These are phyloP conservation scores for Aplocera efformata DNA, from an alignment of 2,888 invertebrate species.

Conservation along the genomic window DNA sequence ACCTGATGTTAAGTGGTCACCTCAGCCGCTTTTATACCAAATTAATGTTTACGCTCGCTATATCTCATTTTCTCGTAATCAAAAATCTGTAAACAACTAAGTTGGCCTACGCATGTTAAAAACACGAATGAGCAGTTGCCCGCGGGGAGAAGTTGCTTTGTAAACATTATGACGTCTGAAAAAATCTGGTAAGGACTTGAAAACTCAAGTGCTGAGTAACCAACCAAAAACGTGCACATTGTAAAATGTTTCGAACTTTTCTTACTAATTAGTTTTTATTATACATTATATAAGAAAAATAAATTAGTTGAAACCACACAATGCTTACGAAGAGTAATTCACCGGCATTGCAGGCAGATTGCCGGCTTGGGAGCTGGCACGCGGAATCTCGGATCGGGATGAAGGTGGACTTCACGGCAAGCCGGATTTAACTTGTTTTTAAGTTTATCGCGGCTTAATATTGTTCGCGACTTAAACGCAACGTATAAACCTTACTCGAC, in stretches of 20 bases:
- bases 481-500: slow-evolving; percentile 57
- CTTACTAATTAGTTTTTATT: slow-evolving; percentile 6
- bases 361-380: slow-evolving; percentile 26
- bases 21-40: too few species aligned
- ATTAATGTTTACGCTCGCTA: too few species aligned
- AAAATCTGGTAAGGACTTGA: too few species aligned
- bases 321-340: slow-evolving; percentile 55
- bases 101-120: too few species aligned
- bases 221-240: background rate
- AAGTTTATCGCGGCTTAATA: slow-evolving; percentile 76
- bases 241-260: slow-evolving; percentile 4
- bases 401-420: slow-evolving; percentile 57
- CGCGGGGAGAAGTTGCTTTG: too few species aligned
- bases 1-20: too few species aligned
- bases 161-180: too few species aligned
- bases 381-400: slow-evolving; percentile 34
- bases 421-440: slow-evolving; percentile 76
- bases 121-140: too few species aligned
- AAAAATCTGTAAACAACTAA: too few species aligned
- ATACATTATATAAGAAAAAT: slow-evolving; percentile 12
- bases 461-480: slow-evolving; percentile 72
- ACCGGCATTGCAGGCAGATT: slow-evolving; percentile 64
- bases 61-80: too few species aligned
- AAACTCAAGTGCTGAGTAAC: too few species aligned
- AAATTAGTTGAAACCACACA: slow-evolving; percentile 34